phyloP scores from a whole-genome alignment of 2,113 vertebrate species.

The Glaucomys volans region DNA sequence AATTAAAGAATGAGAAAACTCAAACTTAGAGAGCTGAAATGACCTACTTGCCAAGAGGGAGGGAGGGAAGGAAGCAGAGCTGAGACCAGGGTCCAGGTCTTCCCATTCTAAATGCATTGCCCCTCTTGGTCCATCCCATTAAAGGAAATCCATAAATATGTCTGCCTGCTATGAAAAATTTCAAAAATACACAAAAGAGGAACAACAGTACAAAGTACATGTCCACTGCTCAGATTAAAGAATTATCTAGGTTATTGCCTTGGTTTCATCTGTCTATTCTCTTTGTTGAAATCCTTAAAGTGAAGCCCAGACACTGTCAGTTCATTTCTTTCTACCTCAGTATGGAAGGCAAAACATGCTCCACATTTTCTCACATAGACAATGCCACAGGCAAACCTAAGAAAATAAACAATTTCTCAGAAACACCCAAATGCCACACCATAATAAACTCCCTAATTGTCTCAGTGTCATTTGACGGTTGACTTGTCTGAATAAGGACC shows the following conservation, averaged over 20 bases:
- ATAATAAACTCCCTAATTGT: not conserved
- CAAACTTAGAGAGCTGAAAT: not conserved
- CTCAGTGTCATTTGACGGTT: not conserved
- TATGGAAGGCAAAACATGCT: not conserved
- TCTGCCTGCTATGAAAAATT: not conserved
- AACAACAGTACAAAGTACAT: not conserved
- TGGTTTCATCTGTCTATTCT: not conserved
- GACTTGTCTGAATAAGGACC: not conserved
- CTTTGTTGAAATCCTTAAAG: not conserved
- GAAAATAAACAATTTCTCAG: not conserved
- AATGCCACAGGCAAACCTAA: not conserved
- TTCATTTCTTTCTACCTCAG: not conserved
- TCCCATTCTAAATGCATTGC: not conserved
- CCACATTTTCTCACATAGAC: not conserved
- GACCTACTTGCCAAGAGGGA: not conserved
- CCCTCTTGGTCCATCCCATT: not conserved
- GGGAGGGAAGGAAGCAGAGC: not conserved
- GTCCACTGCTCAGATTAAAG: not conserved
- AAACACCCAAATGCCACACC: not conserved
- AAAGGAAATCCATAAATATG: not conserved
- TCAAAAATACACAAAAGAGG: not conserved
- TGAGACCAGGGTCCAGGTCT: not conserved
- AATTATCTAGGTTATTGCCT: not conserved
- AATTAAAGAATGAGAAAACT: not conserved
- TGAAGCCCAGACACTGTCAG: not conserved